A percentile compares a stretch with the other conserved stretches of the same genome.
These are phyloP conservation scores for Melierax canorus DNA, from an alignment of 2,113 vertebrate species.

Conservation along the genomic window DNA sequence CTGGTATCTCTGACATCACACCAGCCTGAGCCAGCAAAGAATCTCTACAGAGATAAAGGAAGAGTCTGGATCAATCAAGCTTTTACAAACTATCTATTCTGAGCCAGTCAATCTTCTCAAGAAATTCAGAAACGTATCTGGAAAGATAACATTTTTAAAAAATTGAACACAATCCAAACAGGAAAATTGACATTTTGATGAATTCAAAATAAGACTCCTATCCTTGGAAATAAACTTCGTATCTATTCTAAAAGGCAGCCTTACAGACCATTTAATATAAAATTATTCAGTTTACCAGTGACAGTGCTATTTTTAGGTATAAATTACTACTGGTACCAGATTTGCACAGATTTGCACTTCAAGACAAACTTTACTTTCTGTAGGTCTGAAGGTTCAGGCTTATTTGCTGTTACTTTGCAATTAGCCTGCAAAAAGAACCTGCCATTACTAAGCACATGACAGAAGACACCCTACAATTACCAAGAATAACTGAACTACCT, in stretches of 20 bases:
- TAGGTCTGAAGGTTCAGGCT: neutral
- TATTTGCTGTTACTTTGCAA: neutral
- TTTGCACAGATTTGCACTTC: neutral
- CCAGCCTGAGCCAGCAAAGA: neutral
- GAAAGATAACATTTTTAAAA: neutral
- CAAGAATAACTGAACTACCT: neutral
- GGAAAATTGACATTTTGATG: neutral
- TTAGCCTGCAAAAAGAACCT: neutral
- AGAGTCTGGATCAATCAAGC: neutral
- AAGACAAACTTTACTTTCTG: neutral
- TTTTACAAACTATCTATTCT: neutral
- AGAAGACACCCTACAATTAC: neutral
- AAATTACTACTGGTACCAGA: neutral
- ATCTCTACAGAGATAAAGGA: neutral
- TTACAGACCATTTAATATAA: neutral
- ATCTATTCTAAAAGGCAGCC: neutral
- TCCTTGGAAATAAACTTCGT: neutral
- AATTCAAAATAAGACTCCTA: neutral
- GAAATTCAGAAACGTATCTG: neutral
- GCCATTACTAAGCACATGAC: neutral
- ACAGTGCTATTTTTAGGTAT: neutral
- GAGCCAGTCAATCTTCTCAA: neutral
- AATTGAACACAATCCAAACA: neutral
- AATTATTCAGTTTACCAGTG: neutral
- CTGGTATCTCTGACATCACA: neutral